Conservation (phyloP, 92 coral and sea anemone genomes). For the Virgularia gustaviana region DNA sequence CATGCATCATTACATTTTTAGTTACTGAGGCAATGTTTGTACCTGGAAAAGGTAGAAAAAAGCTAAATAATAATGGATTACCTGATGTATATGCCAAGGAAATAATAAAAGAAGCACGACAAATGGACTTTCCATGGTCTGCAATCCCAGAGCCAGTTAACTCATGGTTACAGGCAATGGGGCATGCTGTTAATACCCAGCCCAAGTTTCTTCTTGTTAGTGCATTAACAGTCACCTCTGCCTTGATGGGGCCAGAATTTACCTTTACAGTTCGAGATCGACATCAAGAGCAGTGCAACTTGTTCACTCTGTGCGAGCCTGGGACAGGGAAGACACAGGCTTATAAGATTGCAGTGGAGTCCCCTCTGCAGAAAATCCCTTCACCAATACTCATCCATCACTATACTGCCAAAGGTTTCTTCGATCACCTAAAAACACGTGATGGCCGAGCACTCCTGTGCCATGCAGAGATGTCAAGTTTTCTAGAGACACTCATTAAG, state of each 20-base stretch:
- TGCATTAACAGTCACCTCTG: constrained; percentile 8
- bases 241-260: constrained; percentile 12
- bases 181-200: constrained; percentile 9
- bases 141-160: constrained; percentile 4
- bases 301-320: constrained; percentile 3
- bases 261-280: neutral
- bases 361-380: neutral
- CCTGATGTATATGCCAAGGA: neutral
- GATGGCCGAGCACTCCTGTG: constrained; percentile 4
- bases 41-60: neutral
- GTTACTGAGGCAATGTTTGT: no score
- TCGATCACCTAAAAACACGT: neutral
- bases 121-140: constrained; percentile 12
- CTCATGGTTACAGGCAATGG: constrained; percentile 25
- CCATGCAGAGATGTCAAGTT: constrained; percentile 24
- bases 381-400: neutral
- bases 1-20: no score
- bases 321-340: constrained; percentile 17
- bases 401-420: neutral
- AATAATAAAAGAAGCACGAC: constrained; percentile 14
- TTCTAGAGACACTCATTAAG: constrained; percentile 10
- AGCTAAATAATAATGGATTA: neutral
- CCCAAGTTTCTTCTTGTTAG: constrained; percentile 19
- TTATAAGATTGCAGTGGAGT: neutral
- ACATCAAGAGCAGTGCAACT: constrained; percentile 6